A percentile compares a stretch with the other conserved stretches of the same genome.
Conservation (phyloP, 2,888 invertebrate species). For the Spisula solida region DNA sequence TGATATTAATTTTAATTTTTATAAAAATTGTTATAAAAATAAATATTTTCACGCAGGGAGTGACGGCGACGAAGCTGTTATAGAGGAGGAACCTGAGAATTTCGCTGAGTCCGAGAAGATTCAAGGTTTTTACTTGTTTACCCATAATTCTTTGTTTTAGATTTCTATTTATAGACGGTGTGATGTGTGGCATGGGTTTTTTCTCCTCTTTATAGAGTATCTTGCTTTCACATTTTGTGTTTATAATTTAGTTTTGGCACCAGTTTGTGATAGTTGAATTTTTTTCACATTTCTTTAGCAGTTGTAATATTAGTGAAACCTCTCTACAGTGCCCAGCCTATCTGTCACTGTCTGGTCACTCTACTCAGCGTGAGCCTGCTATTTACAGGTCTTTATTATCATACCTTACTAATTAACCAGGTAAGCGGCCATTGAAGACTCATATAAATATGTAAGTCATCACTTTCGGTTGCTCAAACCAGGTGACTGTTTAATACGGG, state of each 20-base stretch:
- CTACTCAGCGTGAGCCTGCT: too few relatives aligned
- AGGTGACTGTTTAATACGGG: too few relatives aligned
- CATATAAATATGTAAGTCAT: too few relatives aligned
- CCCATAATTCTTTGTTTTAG: constrained; percentile 4
- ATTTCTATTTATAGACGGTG: background rate
- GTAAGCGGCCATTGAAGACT: too few relatives aligned
- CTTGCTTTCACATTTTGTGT: background rate
- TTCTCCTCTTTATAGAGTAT: background rate
- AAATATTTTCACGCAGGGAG: constrained; percentile 34
- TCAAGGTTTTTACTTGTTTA: constrained; percentile 29
- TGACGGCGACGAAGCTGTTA: constrained; percentile 50
- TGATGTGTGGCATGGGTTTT: background rate
- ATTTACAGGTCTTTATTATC: too few relatives aligned
- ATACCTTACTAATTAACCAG: too few relatives aligned
- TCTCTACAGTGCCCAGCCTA: too few relatives aligned
- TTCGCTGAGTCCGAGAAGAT: background rate
- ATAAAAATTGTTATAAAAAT: background rate
- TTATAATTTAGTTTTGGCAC: background rate
- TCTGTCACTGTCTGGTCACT: too few relatives aligned
- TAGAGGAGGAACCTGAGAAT: constrained; percentile 40
- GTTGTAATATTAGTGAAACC: too few relatives aligned
- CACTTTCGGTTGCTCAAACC: too few relatives aligned
- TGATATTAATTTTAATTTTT: too few relatives aligned
- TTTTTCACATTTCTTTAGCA: background rate
- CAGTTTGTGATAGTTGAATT: background rate